phyloP scores from a whole-genome alignment of 2,888 invertebrate species.

The Harpalus rufipes region DNA sequence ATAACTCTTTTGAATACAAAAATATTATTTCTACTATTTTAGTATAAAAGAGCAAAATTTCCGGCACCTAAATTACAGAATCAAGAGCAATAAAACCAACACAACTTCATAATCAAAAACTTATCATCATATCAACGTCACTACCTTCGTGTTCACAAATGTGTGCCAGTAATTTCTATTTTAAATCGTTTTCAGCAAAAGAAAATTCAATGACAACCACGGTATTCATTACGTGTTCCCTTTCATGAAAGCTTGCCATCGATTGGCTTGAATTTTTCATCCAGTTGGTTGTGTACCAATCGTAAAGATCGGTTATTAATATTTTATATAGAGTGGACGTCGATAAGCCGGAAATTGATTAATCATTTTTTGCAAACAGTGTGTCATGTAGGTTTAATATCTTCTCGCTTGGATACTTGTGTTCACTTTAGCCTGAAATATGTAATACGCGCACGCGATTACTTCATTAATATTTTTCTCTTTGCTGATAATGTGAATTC shows the following conservation, averaged over 20 bases:
- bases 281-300: conserved; percentile 17
- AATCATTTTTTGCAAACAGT: conserved; percentile 20
- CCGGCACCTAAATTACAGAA: conserved; percentile 4
- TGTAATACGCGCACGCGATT: conserved; percentile 50
- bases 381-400: conserved; percentile 40
- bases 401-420: conserved; percentile 47
- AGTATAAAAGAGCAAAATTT: neutral
- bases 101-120: conserved; percentile 24
- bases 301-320: conserved; percentile 20
- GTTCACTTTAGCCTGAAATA: conserved; percentile 33
- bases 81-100: conserved; percentile 7
- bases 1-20: neutral
- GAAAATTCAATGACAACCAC: conserved; percentile 57
- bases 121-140: conserved; percentile 32
- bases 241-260: conserved; percentile 2
- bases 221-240: conserved; percentile 49
- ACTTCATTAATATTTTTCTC: conserved; percentile 59
- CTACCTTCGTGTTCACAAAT: conserved; percentile 19
- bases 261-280: conserved; percentile 58
- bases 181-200: conserved; percentile 25
- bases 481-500: conserved; percentile 59
- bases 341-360: conserved; percentile 30
- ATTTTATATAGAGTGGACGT: conserved; percentile 20
- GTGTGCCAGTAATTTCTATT: conserved; percentile 4
- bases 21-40: neutral